A percentile compares a stretch with the other conserved stretches of the same genome.
Conservation (phyloP, 92 coral and sea anemone genomes). For the Epizoanthus stellaris region DNA sequence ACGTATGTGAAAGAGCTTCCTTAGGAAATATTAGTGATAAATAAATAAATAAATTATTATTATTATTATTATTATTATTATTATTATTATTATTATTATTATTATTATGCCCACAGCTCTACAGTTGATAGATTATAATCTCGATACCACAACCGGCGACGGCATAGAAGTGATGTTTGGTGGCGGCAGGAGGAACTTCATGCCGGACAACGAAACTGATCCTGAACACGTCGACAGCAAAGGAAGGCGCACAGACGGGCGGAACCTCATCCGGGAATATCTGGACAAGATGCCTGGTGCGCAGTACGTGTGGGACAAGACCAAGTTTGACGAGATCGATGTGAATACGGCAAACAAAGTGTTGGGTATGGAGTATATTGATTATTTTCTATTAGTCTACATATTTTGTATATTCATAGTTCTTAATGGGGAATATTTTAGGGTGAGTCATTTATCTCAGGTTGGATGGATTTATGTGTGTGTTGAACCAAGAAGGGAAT, state of each 20-base stretch:
- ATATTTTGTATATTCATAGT: too few relatives aligned
- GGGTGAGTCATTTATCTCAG: too few relatives aligned
- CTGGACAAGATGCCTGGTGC: conserved; percentile 50
- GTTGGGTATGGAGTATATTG: conserved; percentile 55
- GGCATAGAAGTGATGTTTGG: conserved; percentile 77
- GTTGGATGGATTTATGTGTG: too few relatives aligned
- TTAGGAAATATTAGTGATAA: too few relatives aligned
- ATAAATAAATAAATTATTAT: too few relatives aligned
- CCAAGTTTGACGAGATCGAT: conserved; percentile 66
- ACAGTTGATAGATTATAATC: conserved; percentile 34
- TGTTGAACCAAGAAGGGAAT: too few relatives aligned
- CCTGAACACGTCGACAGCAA: conserved; percentile 60
- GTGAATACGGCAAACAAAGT: conserved; percentile 66
- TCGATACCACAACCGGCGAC: conserved; percentile 43
- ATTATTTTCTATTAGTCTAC: too few relatives aligned
- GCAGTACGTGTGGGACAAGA: conserved; percentile 75
- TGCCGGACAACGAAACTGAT: conserved; percentile 61
- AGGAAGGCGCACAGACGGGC: conserved; percentile 67
- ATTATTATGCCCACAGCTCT: conserved; percentile 14
- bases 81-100: too few relatives aligned
- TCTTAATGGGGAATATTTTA: too few relatives aligned
- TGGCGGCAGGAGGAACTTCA: conserved; percentile 70
- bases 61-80: too few relatives aligned
- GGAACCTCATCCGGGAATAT: conserved; percentile 76
- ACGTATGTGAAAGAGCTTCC: too few relatives aligned